A percentile compares a stretch with the other conserved stretches of the same genome.
Conservation (phyloP, 1,140 invertebrate genomes). For the Mactra quadrangularis region DNA sequence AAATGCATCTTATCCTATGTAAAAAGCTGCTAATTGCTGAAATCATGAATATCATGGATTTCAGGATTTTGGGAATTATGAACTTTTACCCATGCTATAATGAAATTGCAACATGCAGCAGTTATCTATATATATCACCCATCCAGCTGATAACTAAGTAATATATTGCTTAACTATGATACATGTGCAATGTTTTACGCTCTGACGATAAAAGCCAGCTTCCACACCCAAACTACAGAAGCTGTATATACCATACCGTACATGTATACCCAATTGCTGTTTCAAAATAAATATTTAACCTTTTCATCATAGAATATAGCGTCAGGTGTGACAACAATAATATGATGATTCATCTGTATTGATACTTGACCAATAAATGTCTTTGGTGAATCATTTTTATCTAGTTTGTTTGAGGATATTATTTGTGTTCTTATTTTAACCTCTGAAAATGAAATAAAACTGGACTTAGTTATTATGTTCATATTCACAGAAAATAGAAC, state of each 20-base stretch:
- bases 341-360: constrained; percentile 4
- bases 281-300: neutral
- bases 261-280: too few relatives aligned
- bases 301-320: constrained; percentile 11
- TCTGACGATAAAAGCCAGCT: too few relatives aligned
- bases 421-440: constrained; percentile 1
- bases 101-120: neutral
- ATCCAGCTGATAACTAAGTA: neutral
- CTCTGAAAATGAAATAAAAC: neutral
- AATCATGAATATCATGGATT: too few relatives aligned
- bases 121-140: neutral
- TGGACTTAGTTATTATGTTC: neutral
- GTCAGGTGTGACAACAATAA: constrained; percentile 8
- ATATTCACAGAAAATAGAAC: neutral
- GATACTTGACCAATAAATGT: constrained; percentile 11
- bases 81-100: too few relatives aligned
- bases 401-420: neutral
- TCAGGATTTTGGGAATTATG: too few relatives aligned
- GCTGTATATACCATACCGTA: too few relatives aligned
- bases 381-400: neutral
- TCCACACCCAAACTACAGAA: neutral
- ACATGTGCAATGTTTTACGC: too few relatives aligned
- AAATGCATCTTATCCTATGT: too few relatives aligned
- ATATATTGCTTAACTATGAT: neutral
- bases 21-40: too few relatives aligned